Evolutionary conservation across 2,888 invertebrate genomes (phyloP), one percentile per base, ranked within the genome.

Genomic region (Patella caerulea): DNA sequence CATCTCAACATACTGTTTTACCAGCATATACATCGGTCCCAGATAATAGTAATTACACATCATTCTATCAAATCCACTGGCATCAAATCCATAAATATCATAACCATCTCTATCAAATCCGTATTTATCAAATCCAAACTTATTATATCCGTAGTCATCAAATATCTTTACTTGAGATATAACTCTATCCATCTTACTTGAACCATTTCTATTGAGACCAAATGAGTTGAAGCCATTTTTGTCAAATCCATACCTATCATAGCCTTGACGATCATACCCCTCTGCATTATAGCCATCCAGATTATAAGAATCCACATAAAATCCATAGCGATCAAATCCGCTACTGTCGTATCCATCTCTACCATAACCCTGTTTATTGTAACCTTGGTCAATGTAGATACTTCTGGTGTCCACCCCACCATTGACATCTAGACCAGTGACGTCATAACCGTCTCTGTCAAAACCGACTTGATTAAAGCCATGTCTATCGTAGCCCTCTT

Each of bases 51-150:
- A 86, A 73, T 89, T 89, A 78, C 91, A 91, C 24, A 84, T 84
- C 3, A 83, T 80, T 19, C 80, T 78, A 78, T 91, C 89, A 78
- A 85, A 86, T 11, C 90, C 90, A 24, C 81, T 81, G 0, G 85
- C 80, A 81, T 89, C 85, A 82, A 90, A 91, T 19, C 91, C 90
- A 86, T 88, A 91, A 12, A 87, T 78, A 77, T 91, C 90, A 83
- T 86, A 88, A 4, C 90, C 90, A 74, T 88, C 82, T 71, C 88
- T 77, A 79, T 90, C 86, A 79, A 88, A 88, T 4, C 91, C 91
- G 77, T 86, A 86, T 75, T 85, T 84, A 78, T 89, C 86, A 65
- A 83, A 85, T 4, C 89, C 89, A 80, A 86, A 86, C 70, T 83
- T 80, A 72, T 90, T 89, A 83, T 86, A 90, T 7, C 89, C 89